Base-by-base conservation (phyloP, 2,797 vertebrate species). In the Megaceryle alcyon region DNA sequence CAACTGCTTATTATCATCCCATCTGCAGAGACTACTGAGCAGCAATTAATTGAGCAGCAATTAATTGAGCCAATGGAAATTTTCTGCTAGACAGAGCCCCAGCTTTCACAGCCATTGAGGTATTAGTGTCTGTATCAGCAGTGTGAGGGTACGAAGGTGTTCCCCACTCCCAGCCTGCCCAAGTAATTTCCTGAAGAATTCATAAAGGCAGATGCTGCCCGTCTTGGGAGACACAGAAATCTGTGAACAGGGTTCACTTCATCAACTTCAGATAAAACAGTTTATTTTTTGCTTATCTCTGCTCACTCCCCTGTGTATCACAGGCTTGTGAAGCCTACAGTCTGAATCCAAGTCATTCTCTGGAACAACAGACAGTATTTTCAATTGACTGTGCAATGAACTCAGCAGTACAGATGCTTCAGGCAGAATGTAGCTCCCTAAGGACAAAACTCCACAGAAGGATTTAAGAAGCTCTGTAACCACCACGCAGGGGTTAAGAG, bases 331-430 rank as follows among this genome's bases (percentile, higher is more conserved):
- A 83, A 91, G 25, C 39, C 73, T 81, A 10, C 56, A 43, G 39
- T 78, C 76, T 54, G 61, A 49, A 79, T 79, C 73, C 35, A 86
- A 75, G 53, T 70, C 86, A 51, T 49, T 68, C 77, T 82, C 70
- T 90, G 85, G 72, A 95, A 79, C 37, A 88, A 48, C 31, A 29
- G 43, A 25, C 48, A 72, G 16, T 66, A 29, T 66, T 96, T 94
- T 92, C 69, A 84, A 57, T 69, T 82, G 59, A 44, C 65, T 90
- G 61, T 78, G 80, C 69, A 90, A 75, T 70, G 91, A 86, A 39
- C 46, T 68, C 61, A 82, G 72, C 59, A 57, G 46, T 85, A 88
- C 37, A 68, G 61, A 85, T 84, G 61, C 78, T 94, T 92, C 48
- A 57, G 71, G 37, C 4, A 69, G 53, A 88, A 72, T 59, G 57